These are phyloP conservation scores for Xenus cinereus DNA, from an alignment of 2,113 vertebrate species.

Conservation along the genomic window DNA sequence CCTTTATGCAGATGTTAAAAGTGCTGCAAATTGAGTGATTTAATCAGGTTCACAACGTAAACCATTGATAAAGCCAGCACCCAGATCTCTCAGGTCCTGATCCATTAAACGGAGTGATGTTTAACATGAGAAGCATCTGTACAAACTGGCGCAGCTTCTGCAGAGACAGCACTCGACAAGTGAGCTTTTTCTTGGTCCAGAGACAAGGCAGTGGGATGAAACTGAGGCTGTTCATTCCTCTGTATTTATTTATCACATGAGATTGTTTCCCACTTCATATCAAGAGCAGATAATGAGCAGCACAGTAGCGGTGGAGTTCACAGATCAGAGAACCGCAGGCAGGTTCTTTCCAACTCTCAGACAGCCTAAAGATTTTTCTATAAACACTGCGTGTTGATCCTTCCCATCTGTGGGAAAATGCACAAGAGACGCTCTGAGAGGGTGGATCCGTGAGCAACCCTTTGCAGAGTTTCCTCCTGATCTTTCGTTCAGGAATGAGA, in stretches of 20 bases:
- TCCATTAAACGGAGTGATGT: not conserved
- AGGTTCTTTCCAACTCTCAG: not conserved
- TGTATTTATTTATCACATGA: not conserved
- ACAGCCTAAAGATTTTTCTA: not conserved
- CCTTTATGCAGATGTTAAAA: not conserved
- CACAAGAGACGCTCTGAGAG: not conserved
- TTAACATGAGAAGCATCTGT: not conserved
- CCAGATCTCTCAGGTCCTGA: not conserved
- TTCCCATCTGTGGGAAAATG: not conserved
- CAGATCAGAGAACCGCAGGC: not conserved
- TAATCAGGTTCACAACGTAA: not conserved
- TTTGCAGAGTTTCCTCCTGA: not conserved
- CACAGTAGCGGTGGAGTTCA: not conserved
- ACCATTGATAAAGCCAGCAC: not conserved
- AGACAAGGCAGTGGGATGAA: not conserved
- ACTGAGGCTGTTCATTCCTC: not conserved
- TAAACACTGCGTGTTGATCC: not conserved
- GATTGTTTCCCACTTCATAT: not conserved
- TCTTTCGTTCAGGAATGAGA: not conserved
- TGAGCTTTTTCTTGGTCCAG: not conserved
- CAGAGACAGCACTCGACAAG: not conserved
- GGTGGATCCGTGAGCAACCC: not conserved
- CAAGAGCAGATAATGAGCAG: not conserved
- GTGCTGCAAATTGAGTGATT: not conserved
- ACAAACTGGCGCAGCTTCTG: not conserved